Evolutionary conservation across 2,888 invertebrate genomes (phyloP), one percentile per base, ranked within the genome.

Genomic region (Allophyes oxyacanthae): DNA sequence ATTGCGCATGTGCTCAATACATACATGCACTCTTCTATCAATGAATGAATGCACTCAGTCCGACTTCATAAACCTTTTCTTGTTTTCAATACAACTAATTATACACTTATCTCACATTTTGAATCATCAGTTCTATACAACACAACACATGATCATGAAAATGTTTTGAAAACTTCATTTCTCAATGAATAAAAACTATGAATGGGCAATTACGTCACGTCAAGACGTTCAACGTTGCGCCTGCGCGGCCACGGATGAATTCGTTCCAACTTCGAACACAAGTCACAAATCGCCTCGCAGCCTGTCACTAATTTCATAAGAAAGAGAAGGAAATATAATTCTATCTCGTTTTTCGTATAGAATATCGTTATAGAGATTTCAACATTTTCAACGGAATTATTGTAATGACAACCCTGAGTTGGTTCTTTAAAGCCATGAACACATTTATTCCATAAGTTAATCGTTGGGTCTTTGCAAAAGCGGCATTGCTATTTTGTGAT

Each of bases 181-280:
- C 83, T 79, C 85, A 93, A 91, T 92, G 92, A 92, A 91, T 87
- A 91, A 91, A 92, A 94, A 91, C 87, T 88, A 94, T 94, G 94
- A 94, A 94, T 94, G 94, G 88, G 86, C 86, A 90, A 92, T 92
- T 92, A 94, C 94, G 93, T 94, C 93, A 93, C 91, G 87, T 88
- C 87, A 87, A 87, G 84, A 87, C 85, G 59, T 64, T 75, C 75
- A 64, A 74, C 72, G 85, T 86, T 86, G 92, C 91, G 91, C 90
- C 85, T 91, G 91, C 90, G 90, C 91, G 89, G 78, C 80, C 79
- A 82, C 83, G 82, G 73, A 59, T 62, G 56, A 66, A 62, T 49
- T 48, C 60, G 43, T 52, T 59, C 61, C 63, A 56, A 72, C 72
- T 66, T 63, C 56, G 51, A 66, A 56, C 53, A 28, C 28, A 28